Conservation (phyloP, 2,113 vertebrate genomes). For the Ascaphus truei region DNA sequence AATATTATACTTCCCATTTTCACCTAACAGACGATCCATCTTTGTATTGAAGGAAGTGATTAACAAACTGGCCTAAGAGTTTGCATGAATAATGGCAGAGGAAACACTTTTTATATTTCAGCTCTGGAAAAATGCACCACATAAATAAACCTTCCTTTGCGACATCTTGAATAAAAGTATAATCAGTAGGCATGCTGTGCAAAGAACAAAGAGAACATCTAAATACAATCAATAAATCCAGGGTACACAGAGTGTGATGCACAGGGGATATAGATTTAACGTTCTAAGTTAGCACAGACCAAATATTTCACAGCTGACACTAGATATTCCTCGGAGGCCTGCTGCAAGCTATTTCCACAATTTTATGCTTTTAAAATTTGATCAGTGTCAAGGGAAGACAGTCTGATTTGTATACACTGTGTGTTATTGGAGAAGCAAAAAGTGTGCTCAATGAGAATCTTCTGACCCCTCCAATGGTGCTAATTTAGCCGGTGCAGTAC, state of each 20-base stretch:
- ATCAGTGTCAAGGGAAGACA: conserved; percentile 35
- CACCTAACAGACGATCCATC: too few species aligned
- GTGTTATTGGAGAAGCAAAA: not conserved
- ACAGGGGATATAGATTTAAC: conserved; percentile 46
- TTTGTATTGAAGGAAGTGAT: too few species aligned
- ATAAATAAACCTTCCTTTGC: too few species aligned
- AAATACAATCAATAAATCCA: conserved; percentile 51
- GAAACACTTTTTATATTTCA: too few species aligned
- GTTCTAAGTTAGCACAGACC: conserved; percentile 41
- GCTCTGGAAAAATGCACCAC: too few species aligned
- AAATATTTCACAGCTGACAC: conserved; percentile 41
- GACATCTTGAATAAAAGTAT: too few species aligned
- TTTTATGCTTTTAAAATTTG: conserved; percentile 28
- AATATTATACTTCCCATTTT: too few species aligned
- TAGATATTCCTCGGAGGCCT: conserved; percentile 4
- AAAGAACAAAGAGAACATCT: conserved; percentile 46
- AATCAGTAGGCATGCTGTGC: too few species aligned
- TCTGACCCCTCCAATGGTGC: too few species aligned
- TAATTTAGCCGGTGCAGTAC: too few species aligned
- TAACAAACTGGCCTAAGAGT: too few species aligned
- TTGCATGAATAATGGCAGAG: too few species aligned
- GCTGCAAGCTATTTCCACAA: conserved; percentile 22
- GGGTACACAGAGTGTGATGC: conserved; percentile 34
- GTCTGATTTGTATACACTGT: conserved; percentile 2
- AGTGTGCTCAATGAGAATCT: not conserved